These are phyloP conservation scores for Vidua chalybeata DNA, from an alignment of 2,113 vertebrate species.

Conservation along the genomic window DNA sequence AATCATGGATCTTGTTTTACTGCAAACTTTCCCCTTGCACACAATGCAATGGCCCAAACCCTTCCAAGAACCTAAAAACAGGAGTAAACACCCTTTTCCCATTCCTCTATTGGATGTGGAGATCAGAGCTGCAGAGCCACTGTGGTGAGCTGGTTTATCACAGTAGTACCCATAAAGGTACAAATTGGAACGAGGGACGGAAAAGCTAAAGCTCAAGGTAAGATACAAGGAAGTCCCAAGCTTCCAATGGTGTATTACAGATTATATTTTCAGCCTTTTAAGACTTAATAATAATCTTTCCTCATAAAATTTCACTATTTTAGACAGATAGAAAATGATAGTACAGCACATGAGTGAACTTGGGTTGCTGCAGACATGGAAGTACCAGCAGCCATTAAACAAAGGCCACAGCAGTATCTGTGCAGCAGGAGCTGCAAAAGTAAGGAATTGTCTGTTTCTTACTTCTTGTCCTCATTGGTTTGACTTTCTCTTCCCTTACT, in stretches of 20 bases:
- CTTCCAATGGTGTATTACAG: background rate
- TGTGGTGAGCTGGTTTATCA: background rate
- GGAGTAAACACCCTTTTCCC: background rate
- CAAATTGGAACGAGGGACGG: background rate
- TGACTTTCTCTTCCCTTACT: background rate
- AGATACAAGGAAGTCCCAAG: background rate
- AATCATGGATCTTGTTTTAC: background rate
- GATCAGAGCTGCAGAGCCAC: background rate
- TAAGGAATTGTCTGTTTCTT: background rate
- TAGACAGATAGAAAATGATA: background rate
- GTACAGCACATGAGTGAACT: background rate
- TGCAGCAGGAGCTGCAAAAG: background rate
- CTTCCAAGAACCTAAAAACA: background rate
- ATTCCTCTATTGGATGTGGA: background rate
- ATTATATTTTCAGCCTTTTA: background rate
- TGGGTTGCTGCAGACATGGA: background rate
- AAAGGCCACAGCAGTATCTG: background rate
- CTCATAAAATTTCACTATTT: background rate
- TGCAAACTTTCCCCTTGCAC: background rate
- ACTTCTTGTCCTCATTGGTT: background rate
- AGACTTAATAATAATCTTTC: background rate
- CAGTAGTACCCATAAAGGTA: background rate
- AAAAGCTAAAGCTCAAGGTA: background rate
- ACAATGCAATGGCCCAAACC: background rate
- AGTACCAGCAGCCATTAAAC: background rate